Percentiles rank a stretch among this genome's conserved stretches.
phyloP scores from a whole-genome alignment of 2,797 vertebrate species.

The Brachymystax lenok region DNA sequence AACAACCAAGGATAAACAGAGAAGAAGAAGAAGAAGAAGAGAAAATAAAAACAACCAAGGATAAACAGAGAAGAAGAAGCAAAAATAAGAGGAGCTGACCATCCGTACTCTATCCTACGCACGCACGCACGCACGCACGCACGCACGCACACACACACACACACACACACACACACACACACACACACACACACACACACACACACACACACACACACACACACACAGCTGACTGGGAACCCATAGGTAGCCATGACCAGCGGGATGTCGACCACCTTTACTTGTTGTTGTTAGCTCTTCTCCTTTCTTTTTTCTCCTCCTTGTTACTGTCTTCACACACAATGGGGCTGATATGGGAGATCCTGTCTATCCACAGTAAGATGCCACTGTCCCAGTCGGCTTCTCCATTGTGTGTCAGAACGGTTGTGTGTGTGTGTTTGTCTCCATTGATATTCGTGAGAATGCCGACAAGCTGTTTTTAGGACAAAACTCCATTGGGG shows the following conservation, averaged over 20 bases:
- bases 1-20: slow-evolving; percentile 77
- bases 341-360: slow-evolving; percentile 5
- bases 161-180: not conserved
- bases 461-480: slow-evolving; percentile 30
- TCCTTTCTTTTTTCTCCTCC: slow-evolving; percentile 36
- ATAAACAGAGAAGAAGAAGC: no score
- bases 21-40: slow-evolving; percentile 27
- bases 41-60: slow-evolving; percentile 70
- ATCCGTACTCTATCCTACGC: slow-evolving; percentile 65
- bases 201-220: slow-evolving; percentile 60
- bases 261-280: slow-evolving; percentile 68
- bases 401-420: slow-evolving; percentile 45
- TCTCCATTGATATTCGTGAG: slow-evolving; percentile 46
- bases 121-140: slow-evolving; percentile 54
- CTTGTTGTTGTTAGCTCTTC: slow-evolving; percentile 58
- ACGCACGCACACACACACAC: fast-evolving
- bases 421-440: slow-evolving; percentile 1
- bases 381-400: slow-evolving; percentile 15
- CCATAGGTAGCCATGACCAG: slow-evolving; percentile 61
- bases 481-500: slow-evolving; percentile 23
- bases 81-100: slow-evolving; percentile 61
- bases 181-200: not conserved
- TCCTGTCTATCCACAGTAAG: slow-evolving; percentile 1
- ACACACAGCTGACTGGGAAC: slow-evolving; percentile 46
- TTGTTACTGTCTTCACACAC: not conserved